A percentile compares a stretch with the other conserved stretches of the same genome.
These are phyloP conservation scores for Gnatocerus cornutus DNA, from an alignment of 2,888 invertebrate species.

Conservation along the genomic window DNA sequence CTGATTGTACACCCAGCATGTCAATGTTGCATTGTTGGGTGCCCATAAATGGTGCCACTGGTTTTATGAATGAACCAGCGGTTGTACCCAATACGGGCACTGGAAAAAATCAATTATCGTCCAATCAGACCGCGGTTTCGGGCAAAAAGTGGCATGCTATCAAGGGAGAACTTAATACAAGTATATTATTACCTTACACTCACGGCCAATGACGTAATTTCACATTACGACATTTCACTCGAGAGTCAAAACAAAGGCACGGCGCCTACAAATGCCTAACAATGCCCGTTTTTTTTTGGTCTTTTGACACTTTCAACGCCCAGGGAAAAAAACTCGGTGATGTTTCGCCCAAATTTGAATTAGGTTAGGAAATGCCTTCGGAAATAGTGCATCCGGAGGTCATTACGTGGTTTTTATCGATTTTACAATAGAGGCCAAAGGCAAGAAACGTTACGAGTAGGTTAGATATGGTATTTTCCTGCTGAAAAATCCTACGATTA, in stretches of 20 bases:
- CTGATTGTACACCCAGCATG: too few relatives aligned
- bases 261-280: not conserved
- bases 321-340: not conserved
- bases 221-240: constrained; percentile 13
- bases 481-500: not conserved
- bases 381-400: not conserved
- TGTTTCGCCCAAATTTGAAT: not conserved
- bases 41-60: not conserved
- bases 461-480: not conserved
- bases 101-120: not conserved
- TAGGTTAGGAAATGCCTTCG: constrained; percentile 9
- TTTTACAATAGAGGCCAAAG: not conserved
- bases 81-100: constrained; percentile 9
- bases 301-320: not conserved
- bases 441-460: not conserved
- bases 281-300: not conserved
- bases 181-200: constrained; percentile 16
- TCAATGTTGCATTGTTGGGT: not conserved
- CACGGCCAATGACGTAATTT: constrained; percentile 34
- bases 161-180: constrained; percentile 4
- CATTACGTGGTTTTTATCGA: constrained; percentile 4
- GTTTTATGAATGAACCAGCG: constrained; percentile 12
- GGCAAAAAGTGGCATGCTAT: constrained; percentile 1
- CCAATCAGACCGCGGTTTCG: not conserved
- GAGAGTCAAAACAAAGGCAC: constrained; percentile 16